phyloP scores from a whole-genome alignment of 1,140 invertebrate genomes.

The Tetramorium parvispinum region DNA sequence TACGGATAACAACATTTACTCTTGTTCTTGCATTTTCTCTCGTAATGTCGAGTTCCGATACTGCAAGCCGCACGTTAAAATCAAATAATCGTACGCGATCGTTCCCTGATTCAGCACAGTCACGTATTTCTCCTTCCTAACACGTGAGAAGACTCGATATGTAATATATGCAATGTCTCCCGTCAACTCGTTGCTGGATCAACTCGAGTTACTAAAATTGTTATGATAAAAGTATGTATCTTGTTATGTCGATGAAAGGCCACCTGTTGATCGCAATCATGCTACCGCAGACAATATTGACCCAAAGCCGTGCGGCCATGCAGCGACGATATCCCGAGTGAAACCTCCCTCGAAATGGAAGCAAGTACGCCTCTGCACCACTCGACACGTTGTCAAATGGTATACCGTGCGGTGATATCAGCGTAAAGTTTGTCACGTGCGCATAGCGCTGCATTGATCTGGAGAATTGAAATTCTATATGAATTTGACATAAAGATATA shows the following conservation, averaged over 20 bases:
- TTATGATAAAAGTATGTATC: constrained; percentile 1
- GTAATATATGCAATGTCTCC: no score
- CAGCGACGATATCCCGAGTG: constrained; percentile 85
- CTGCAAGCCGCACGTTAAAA: constrained; percentile 87
- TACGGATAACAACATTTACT: constrained; percentile 70
- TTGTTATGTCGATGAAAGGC: constrained; percentile 33
- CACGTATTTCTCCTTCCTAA: constrained; percentile 87
- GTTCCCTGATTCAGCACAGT: constrained; percentile 85
- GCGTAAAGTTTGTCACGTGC: constrained; percentile 87
- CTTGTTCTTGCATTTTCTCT: constrained; percentile 72
- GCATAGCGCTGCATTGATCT: constrained; percentile 72
- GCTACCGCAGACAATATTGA: constrained; percentile 86
- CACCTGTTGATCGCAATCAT: constrained; percentile 87
- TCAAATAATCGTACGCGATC: constrained; percentile 88
- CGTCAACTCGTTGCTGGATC: neutral
- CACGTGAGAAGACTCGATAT: neutral
- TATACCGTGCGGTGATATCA: constrained; percentile 89
- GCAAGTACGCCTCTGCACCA: constrained; percentile 82
- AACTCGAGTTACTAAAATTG: neutral
- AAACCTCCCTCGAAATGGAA: constrained; percentile 85
- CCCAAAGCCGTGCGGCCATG: constrained; percentile 85
- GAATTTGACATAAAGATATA: no score
- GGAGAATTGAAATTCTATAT: neutral
- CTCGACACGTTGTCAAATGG: constrained; percentile 85
- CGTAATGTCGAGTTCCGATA: constrained; percentile 86